These are phyloP conservation scores for Holothuria glaberrima DNA, from an alignment of 35 echinoderm and acorn worm species.

Conservation along the genomic window DNA sequence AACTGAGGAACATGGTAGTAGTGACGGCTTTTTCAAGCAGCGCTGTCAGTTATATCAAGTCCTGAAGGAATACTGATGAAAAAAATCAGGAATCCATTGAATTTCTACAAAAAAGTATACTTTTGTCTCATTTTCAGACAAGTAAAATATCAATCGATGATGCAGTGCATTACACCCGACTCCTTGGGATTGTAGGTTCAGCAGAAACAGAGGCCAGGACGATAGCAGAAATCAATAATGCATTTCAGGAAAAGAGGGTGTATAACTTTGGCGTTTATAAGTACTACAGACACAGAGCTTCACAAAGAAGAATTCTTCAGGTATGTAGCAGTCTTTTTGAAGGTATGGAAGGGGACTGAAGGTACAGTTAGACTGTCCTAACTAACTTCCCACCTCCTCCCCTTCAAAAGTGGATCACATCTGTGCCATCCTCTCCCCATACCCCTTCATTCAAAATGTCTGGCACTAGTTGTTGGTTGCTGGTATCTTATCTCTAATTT, in stretches of 20 bases:
- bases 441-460: no score
- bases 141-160: conserved; percentile 91
- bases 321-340: conserved; percentile 38
- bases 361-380: not conserved
- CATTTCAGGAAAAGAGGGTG: conserved; percentile 86
- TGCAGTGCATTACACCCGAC: conserved; percentile 90
- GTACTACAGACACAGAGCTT: conserved; percentile 98
- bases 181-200: conserved; percentile 88
- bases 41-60: no score
- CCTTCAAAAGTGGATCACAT: no score
- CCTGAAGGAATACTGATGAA: no score
- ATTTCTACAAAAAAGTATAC: not conserved
- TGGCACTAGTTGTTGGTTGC: no score
- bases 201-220: conserved; percentile 91
- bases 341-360: not conserved
- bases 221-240: conserved; percentile 95
- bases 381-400: no score
- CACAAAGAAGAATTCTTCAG: conserved; percentile 97
- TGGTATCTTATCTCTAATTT: no score
- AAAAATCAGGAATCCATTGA: not conserved
- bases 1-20: no score
- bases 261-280: conserved; percentile 99
- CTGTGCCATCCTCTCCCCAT: no score
- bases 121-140: conserved; percentile 58
- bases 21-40: no score